Percentiles rank a stretch among this genome's conserved stretches.
Conservation (phyloP, 2,888 invertebrate species). For the Helobdella robusta region DNA sequence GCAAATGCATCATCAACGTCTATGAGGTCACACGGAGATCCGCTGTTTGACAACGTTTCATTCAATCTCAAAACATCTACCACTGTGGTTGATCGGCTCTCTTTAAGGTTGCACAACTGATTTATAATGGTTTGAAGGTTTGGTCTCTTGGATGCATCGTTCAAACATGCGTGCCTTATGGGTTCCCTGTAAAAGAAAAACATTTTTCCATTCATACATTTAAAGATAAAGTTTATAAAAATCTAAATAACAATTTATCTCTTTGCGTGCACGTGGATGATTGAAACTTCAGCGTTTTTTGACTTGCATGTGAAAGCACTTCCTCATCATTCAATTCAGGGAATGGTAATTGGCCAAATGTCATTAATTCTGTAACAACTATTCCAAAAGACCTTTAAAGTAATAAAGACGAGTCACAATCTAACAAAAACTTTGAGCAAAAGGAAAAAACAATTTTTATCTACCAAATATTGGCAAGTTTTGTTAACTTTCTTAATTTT, state of each 20-base stretch:
- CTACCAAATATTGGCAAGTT: constrained; percentile 66
- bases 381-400: constrained; percentile 57
- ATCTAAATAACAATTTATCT: constrained; percentile 1
- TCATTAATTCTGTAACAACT: constrained; percentile 69
- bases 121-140: neutral
- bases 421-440: neutral
- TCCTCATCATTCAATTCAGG: constrained; percentile 57
- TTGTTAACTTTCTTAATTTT: constrained; percentile 52
- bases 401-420: neutral
- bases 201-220: neutral
- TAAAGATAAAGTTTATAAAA: neutral
- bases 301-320: constrained; percentile 51
- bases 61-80: neutral
- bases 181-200: neutral
- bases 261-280: constrained; percentile 1
- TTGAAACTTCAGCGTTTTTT: neutral
- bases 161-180: neutral
- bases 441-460: too few species aligned
- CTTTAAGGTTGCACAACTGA: neutral
- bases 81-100: neutral
- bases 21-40: constrained; percentile 6
- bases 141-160: neutral
- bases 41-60: constrained; percentile 7
- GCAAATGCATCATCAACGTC: constrained; percentile 13
- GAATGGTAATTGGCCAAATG: constrained; percentile 63